A percentile compares a stretch with the other conserved stretches of the same genome.
Evolutionary conservation across 1,140 invertebrate genomes (phyloP).

Genomic region (Euura saliciscinereae): DNA sequence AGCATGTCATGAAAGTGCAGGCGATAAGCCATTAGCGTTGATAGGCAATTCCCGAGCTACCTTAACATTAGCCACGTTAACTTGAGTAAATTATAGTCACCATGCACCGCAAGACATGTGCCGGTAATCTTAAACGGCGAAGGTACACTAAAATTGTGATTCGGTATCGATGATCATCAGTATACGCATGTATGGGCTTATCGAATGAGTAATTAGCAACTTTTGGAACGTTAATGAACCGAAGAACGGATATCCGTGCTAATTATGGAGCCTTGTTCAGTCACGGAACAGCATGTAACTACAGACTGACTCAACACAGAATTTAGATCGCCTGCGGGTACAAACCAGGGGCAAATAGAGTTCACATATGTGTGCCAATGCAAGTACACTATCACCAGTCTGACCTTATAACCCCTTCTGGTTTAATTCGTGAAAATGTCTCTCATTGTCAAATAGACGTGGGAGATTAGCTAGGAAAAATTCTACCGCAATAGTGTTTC

Average conservation of each 20-base stretch:
- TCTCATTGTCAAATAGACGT: too few species aligned
- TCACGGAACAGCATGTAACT: background rate
- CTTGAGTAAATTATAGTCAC: background rate
- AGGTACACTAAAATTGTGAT: background rate
- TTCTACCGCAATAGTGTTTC: too few species aligned
- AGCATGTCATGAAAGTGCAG: background rate
- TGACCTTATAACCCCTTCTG: background rate
- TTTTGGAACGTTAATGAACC: background rate
- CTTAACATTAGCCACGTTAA: too few species aligned
- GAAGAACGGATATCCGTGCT: constrained; percentile 4
- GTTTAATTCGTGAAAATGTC: background rate
- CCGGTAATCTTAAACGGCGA: background rate
- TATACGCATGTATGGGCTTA: too few species aligned
- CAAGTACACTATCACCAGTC: background rate
- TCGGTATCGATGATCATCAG: background rate
- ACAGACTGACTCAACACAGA: background rate
- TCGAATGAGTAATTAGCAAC: too few species aligned
- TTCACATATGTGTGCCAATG: background rate
- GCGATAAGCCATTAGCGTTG: background rate
- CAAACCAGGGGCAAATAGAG: background rate
- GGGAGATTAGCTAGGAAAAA: too few species aligned
- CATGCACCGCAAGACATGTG: background rate
- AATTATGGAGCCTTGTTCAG: background rate
- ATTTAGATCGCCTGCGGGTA: background rate
- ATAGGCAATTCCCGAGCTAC: background rate